These are phyloP conservation scores for Chiloscyllium plagiosum DNA, from an alignment of 2,113 vertebrate genomes.

Conservation along the genomic window DNA sequence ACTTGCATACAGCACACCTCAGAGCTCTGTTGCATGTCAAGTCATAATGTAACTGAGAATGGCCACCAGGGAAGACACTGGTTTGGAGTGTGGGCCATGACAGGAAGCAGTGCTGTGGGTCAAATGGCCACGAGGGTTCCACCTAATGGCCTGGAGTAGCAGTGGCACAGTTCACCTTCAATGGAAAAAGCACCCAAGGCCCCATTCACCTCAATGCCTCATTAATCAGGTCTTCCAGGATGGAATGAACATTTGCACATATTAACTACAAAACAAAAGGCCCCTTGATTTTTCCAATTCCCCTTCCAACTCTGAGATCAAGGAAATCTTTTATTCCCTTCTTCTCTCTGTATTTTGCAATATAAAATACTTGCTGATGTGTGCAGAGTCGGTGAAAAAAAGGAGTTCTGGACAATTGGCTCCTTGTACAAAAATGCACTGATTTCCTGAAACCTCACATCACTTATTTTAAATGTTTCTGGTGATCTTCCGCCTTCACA, in stretches of 20 bases:
- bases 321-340: background rate
- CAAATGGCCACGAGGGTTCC: background rate
- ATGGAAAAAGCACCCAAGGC: background rate
- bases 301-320: background rate
- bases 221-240: background rate
- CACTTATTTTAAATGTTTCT: background rate
- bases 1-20: background rate
- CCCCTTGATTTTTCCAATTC: background rate
- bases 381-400: too few species aligned
- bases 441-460: background rate
- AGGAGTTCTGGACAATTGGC: background rate
- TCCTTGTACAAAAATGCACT: background rate
- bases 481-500: background rate
- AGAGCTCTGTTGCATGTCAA: background rate
- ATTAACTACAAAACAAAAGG: background rate
- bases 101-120: too few species aligned
- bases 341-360: background rate
- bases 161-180: background rate
- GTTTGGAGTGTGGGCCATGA: background rate
- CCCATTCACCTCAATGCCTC: background rate
- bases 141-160: background rate
- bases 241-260: background rate
- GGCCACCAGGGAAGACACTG: background rate
- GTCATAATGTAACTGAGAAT: background rate
- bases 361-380: too few species aligned